phyloP scores from a whole-genome alignment of 2,113 vertebrate genomes.

The Jacana jacana region DNA sequence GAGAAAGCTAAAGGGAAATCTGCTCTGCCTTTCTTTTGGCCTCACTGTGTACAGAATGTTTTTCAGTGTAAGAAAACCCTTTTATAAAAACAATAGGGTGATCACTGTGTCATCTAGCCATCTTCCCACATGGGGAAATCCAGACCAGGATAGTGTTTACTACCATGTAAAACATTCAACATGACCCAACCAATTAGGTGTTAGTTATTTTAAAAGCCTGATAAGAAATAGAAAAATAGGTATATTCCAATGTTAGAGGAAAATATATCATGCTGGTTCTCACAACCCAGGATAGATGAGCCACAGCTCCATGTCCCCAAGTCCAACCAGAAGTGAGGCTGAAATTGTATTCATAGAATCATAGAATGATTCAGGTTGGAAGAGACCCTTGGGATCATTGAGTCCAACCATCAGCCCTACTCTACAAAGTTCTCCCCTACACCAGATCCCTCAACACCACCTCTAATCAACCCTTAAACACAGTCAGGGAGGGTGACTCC shows the following conservation, averaged over 20 bases:
- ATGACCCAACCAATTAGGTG: rapidly evolving
- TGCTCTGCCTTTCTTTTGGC: background rate
- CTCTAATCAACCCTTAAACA: too few species aligned
- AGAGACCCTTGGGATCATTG: too few species aligned
- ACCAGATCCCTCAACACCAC: too few species aligned
- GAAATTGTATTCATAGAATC: background rate
- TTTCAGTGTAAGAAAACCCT: background rate
- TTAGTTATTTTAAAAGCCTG: background rate
- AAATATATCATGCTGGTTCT: background rate
- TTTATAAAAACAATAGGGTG: background rate
- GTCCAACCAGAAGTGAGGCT: background rate
- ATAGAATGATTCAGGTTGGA: too few species aligned
- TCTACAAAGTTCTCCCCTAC: too few species aligned
- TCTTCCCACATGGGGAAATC: background rate
- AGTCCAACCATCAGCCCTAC: too few species aligned
- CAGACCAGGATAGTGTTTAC: background rate
- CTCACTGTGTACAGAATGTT: background rate
- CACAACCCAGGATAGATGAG: background rate
- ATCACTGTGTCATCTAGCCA: background rate
- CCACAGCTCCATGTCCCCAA: background rate
- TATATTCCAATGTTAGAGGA: background rate
- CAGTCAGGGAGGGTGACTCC: too few species aligned
- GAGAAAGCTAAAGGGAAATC: background rate
- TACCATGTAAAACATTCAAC: background rate
- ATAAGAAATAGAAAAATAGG: background rate